These are phyloP conservation scores for Lasioglossum lativentre DNA, from an alignment of 2,888 invertebrate species.

Conservation along the genomic window DNA sequence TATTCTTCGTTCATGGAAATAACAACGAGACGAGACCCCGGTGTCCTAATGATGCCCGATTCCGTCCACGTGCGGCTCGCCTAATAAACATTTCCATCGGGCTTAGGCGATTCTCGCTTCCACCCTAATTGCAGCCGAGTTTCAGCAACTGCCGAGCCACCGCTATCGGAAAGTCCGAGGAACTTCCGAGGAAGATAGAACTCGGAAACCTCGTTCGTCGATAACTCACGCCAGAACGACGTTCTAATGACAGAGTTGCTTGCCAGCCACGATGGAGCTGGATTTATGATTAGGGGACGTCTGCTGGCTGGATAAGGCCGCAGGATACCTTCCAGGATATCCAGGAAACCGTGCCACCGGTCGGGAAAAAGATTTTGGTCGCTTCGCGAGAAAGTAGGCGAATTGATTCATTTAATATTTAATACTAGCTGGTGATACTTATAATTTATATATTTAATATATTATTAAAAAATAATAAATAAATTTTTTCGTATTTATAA, in stretches of 20 bases:
- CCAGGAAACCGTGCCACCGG: background rate
- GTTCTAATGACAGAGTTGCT: constrained; percentile 8
- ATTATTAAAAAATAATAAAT: too few relatives aligned
- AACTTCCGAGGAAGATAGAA: constrained; percentile 9
- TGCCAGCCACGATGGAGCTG: background rate
- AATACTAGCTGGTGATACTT: too few relatives aligned
- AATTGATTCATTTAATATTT: background rate
- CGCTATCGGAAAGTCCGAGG: constrained; percentile 28
- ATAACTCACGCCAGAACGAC: background rate
- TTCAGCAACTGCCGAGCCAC: background rate
- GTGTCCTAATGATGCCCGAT: constrained; percentile 28
- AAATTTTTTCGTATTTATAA: too few relatives aligned
- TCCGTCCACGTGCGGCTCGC: background rate
- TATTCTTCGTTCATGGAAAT: constrained; percentile 57
- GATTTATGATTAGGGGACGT: constrained; percentile 6
- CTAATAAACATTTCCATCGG: constrained; percentile 39
- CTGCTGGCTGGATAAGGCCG: background rate
- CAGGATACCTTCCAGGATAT: background rate
- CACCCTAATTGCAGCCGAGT: constrained; percentile 17
- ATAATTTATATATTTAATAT: too few relatives aligned
- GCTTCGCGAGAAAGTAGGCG: background rate
- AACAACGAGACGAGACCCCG: background rate
- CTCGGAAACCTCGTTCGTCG: background rate
- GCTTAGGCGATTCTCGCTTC: constrained; percentile 15
- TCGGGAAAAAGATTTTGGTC: background rate